These are phyloP conservation scores for Leptinotarsa texana DNA, from an alignment of 1,140 invertebrate genomes.

Conservation along the genomic window DNA sequence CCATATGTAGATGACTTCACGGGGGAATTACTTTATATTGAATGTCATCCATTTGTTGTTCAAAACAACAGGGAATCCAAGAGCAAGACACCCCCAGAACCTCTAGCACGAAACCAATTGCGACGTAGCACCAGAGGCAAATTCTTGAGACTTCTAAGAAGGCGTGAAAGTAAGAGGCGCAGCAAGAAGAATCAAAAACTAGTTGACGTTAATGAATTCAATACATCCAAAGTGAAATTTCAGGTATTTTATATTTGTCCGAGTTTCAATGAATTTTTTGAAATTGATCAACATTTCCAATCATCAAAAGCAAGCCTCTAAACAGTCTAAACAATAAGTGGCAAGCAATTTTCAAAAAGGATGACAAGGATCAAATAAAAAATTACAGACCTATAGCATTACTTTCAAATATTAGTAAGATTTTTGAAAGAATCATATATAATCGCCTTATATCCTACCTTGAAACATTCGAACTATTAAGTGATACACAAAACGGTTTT, in stretches of 20 bases:
- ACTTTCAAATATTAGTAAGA: too few species aligned
- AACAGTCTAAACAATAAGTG: too few species aligned
- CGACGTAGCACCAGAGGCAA: constrained; percentile 52
- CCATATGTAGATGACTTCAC: constrained; percentile 48
- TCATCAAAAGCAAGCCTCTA: too few species aligned
- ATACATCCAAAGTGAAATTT: constrained; percentile 39
- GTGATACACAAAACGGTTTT: too few species aligned
- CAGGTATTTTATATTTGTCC: neutral
- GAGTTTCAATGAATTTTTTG: too few species aligned
- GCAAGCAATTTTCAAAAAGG: too few species aligned
- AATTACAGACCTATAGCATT: too few species aligned
- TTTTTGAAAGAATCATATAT: too few species aligned
- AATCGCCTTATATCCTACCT: too few species aligned
- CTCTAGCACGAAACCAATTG: constrained; percentile 44
- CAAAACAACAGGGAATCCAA: constrained; percentile 44
- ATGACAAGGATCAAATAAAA: too few species aligned
- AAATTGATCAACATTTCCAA: too few species aligned
- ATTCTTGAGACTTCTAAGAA: constrained; percentile 50
- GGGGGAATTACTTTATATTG: constrained; percentile 53
- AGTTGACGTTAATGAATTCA: constrained; percentile 37
- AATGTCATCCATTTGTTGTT: constrained; percentile 53
- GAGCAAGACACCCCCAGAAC: constrained; percentile 32
- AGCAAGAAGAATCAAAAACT: constrained; percentile 46
- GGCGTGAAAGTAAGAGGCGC: constrained; percentile 51
- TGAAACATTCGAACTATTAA: too few species aligned